These are phyloP conservation scores for Sternotherus odoratus DNA, from an alignment of 2,797 vertebrate genomes.

Conservation along the genomic window DNA sequence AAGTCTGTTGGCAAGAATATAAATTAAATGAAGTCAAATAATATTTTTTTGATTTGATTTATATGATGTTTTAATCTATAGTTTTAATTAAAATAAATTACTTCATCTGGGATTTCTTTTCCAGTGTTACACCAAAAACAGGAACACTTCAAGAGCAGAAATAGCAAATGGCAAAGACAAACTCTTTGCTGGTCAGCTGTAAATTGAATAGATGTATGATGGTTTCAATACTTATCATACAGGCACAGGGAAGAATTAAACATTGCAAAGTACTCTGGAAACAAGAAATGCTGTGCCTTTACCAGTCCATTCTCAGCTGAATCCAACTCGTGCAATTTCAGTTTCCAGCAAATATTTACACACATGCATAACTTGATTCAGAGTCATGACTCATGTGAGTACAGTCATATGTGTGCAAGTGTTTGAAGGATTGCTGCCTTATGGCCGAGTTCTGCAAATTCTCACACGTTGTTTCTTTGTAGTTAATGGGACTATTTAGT, in stretches of 20 bases:
- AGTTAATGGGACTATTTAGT: slow-evolving; percentile 72
- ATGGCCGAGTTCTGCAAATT: slow-evolving; percentile 46
- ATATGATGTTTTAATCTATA: slow-evolving; percentile 2
- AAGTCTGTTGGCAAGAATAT: background rate
- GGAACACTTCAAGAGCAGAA: background rate
- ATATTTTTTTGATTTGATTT: slow-evolving; percentile 2
- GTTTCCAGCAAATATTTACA: slow-evolving; percentile 11
- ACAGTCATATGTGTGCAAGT: slow-evolving; percentile 47
- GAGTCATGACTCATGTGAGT: slow-evolving; percentile 20
- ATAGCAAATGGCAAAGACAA: background rate
- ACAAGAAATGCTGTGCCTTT: slow-evolving; percentile 15
- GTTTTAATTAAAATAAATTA: slow-evolving; percentile 47
- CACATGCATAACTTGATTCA: background rate
- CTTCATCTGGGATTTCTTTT: slow-evolving; percentile 21
- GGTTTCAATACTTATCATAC: slow-evolving; percentile 18
- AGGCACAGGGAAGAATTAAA: background rate
- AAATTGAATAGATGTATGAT: background rate
- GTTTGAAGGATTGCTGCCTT: slow-evolving; percentile 40
- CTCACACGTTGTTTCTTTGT: slow-evolving; percentile 63
- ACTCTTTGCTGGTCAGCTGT: background rate
- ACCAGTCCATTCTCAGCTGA: slow-evolving; percentile 15
- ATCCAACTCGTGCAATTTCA: background rate
- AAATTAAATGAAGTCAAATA: slow-evolving; percentile 13
- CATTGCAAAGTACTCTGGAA: slow-evolving; percentile 1
- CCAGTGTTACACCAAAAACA: background rate